Conservation (phyloP, 2,888 invertebrate genomes). For the Cordilura impudica region DNA sequence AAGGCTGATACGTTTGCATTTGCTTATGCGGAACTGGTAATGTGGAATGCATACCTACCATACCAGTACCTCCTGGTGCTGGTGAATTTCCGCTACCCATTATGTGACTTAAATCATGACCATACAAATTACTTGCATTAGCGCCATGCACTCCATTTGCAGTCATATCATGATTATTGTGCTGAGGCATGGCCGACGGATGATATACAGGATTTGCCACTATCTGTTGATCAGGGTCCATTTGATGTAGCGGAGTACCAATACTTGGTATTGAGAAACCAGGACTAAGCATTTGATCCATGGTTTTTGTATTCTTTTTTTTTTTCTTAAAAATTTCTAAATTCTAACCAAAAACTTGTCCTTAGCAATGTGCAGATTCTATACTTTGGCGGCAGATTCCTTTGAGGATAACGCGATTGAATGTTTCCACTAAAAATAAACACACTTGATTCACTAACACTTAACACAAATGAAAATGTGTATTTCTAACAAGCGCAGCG, state of each 20-base stretch:
- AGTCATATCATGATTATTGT: constrained; percentile 64
- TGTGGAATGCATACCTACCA: constrained; percentile 67
- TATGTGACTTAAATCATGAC: constrained; percentile 77
- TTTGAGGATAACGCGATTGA: background rate
- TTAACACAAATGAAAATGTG: background rate
- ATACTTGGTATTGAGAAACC: constrained; percentile 93
- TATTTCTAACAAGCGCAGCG: too few species aligned
- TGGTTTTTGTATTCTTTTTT: constrained; percentile 71
- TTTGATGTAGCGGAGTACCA: constrained; percentile 92
- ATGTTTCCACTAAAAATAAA: background rate
- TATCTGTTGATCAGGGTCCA: constrained; percentile 94
- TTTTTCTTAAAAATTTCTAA: background rate
- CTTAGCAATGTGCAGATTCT: background rate
- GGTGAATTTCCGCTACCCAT: constrained; percentile 73
- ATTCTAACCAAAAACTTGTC: background rate
- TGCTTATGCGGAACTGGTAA: constrained; percentile 83
- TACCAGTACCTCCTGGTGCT: constrained; percentile 19
- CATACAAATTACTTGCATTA: constrained; percentile 59
- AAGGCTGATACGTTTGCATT: constrained; percentile 86
- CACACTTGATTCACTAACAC: background rate
- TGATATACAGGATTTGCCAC: constrained; percentile 90
- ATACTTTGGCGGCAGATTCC: constrained; percentile 29
- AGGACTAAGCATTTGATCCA: constrained; percentile 96
- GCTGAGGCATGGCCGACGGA: constrained; percentile 81
- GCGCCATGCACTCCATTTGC: constrained; percentile 35